These are phyloP conservation scores for Laticauda laticaudata DNA, from an alignment of 2,113 vertebrate species.

Conservation along the genomic window DNA sequence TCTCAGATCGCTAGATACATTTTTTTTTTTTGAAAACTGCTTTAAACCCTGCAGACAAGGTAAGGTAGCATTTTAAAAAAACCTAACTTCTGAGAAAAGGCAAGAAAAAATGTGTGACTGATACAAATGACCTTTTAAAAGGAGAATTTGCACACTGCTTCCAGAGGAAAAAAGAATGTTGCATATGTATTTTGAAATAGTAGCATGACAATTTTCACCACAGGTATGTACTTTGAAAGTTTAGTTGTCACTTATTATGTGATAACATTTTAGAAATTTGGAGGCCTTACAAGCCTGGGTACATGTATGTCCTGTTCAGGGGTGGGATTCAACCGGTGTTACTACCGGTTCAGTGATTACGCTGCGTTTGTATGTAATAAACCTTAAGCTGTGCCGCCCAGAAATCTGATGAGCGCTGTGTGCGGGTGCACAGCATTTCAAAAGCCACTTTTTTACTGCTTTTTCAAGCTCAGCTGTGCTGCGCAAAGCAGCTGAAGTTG, in stretches of 20 bases:
- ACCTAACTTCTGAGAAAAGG: background rate
- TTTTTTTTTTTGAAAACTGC: background rate
- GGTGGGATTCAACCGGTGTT: no score
- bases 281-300: background rate
- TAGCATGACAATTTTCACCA: background rate
- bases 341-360: no score
- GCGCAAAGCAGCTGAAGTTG: no score
- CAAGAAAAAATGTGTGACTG: background rate
- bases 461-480: no score
- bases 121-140: background rate
- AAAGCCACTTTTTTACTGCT: no score
- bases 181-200: background rate
- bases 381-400: no score
- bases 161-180: background rate
- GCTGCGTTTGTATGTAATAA: no score
- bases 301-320: background rate
- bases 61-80: background rate
- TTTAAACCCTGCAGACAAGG: background rate
- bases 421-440: no score
- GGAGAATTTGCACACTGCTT: background rate
- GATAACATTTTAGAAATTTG: background rate
- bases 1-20: background rate
- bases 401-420: no score
- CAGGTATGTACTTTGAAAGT: background rate
- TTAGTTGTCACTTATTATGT: background rate